Conservation (phyloP, 1,140 invertebrate species). For the Scaptomyza graminum region DNA sequence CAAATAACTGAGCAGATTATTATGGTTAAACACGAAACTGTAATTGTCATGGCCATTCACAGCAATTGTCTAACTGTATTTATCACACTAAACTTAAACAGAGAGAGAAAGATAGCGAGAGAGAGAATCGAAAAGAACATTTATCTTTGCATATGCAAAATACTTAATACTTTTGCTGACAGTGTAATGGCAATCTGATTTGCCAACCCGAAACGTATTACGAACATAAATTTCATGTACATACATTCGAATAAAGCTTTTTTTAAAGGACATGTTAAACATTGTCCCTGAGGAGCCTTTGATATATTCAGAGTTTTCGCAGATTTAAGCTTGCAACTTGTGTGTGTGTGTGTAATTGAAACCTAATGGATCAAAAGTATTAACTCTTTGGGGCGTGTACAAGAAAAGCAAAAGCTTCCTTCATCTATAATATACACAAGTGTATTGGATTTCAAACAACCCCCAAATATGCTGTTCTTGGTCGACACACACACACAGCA, state of each 20-base stretch:
- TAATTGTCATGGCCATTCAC: conserved; percentile 68
- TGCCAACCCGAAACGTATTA: no score
- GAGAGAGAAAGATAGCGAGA: no score
- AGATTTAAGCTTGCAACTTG: not conserved
- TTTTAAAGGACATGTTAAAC: no score
- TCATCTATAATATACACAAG: conserved; percentile 8
- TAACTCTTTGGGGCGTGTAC: not conserved
- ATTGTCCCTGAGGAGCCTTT: no score
- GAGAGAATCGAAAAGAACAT: no score
- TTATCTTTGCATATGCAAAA: not conserved
- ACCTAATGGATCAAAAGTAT: not conserved
- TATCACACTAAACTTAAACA: no score
- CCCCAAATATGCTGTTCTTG: not conserved
- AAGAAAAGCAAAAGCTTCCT: no score
- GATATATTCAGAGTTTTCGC: not conserved
- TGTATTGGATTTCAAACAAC: not conserved
- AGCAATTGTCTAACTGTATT: conserved; percentile 56
- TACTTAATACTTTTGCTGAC: not conserved
- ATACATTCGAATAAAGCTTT: no score
- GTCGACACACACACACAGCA: not conserved
- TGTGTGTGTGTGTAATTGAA: not conserved
- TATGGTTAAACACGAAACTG: conserved; percentile 80
- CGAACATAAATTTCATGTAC: no score
- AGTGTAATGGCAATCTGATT: no score
- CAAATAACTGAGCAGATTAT: conserved; percentile 79